phyloP scores from a whole-genome alignment of 2,113 vertebrate genomes.

The Corythaixoides concolor region DNA sequence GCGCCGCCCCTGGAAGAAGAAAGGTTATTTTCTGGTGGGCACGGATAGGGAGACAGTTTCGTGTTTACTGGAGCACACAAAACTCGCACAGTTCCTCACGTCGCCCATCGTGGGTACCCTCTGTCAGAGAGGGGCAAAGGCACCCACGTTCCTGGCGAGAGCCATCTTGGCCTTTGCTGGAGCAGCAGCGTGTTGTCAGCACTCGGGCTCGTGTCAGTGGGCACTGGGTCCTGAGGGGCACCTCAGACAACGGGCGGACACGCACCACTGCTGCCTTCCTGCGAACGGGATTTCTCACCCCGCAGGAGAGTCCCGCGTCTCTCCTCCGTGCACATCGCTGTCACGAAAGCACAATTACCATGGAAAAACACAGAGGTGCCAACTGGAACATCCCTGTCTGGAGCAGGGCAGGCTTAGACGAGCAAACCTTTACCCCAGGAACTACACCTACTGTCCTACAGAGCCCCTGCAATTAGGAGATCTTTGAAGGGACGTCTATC shows the following conservation, averaged over 20 bases:
- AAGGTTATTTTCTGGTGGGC: neutral
- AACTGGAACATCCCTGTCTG: fast-evolving
- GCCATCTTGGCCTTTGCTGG: neutral
- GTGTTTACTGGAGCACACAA: neutral
- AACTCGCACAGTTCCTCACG: neutral
- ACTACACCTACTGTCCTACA: neutral
- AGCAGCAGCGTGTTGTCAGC: neutral
- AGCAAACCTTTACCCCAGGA: neutral
- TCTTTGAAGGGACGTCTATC: neutral
- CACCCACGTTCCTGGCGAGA: neutral
- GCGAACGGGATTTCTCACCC: neutral
- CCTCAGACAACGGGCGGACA: neutral
- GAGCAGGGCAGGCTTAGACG: neutral
- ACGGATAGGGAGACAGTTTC: neutral
- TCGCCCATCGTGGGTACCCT: neutral
- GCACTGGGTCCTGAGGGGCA: neutral
- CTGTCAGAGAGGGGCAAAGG: neutral
- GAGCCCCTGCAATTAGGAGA: neutral
- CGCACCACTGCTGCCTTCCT: neutral
- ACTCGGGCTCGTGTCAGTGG: too few species aligned
- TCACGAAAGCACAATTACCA: neutral
- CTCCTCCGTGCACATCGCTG: neutral
- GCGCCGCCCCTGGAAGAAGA: neutral
- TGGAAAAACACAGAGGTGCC: neutral
- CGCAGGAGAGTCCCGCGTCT: neutral